phyloP scores from a whole-genome alignment of 35 echinoderm and acorn worm genomes.

The Ophiothrix spiculata region DNA sequence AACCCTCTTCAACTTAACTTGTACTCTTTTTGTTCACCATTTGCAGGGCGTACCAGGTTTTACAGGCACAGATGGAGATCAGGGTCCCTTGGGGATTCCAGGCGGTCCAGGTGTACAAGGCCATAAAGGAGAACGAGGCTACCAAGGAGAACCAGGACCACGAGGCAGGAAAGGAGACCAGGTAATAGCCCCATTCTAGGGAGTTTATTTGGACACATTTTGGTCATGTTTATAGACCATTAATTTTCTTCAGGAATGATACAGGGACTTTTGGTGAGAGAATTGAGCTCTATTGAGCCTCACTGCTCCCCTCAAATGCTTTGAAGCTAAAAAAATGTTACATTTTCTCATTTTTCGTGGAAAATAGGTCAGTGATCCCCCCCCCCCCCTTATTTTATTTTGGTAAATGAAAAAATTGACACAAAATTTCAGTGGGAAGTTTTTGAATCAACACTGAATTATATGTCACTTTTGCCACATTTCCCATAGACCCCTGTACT shows the following conservation, averaged over 20 bases:
- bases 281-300: neutral
- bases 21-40: too few species aligned
- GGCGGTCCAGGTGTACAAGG: constrained; percentile 57
- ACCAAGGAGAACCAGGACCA: constrained; percentile 40
- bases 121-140: constrained; percentile 55
- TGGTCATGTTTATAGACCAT: neutral
- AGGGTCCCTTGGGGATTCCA: constrained; percentile 21
- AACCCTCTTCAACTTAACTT: too few species aligned
- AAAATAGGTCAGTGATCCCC: too few species aligned
- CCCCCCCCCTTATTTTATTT: too few species aligned
- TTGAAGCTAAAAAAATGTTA: too few species aligned
- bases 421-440: too few species aligned
- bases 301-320: too few species aligned
- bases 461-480: too few species aligned
- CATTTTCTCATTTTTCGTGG: too few species aligned
- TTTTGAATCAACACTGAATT: too few species aligned
- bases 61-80: constrained; percentile 40
- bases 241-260: neutral
- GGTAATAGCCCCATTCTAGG: constrained; percentile 34
- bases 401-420: too few species aligned
- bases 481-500: too few species aligned
- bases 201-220: neutral
- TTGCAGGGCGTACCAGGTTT: constrained; percentile 63
- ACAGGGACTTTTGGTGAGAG: neutral
- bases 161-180: constrained; percentile 66